Percentiles rank a stretch among this genome's conserved stretches.
phyloP scores from a whole-genome alignment of 2,797 vertebrate genomes.

The Falco berigora region DNA sequence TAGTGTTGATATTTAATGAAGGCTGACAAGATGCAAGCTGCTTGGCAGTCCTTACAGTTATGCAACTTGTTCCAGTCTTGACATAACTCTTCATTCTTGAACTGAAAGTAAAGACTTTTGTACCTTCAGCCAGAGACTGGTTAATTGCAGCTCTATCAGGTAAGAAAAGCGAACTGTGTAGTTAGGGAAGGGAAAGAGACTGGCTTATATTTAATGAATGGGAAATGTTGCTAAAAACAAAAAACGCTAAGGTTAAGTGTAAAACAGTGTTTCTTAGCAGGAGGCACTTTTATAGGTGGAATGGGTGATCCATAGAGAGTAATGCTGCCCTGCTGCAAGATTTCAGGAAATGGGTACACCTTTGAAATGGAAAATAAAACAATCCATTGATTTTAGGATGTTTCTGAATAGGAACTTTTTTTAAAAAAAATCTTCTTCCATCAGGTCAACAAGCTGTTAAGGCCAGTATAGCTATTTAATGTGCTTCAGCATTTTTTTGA shows the following conservation, averaged over 20 bases:
- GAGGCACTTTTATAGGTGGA: not conserved
- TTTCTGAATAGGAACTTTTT: not conserved
- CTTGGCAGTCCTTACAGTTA: not conserved
- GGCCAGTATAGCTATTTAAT: not conserved
- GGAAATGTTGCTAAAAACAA: not conserved
- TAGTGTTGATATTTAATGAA: not conserved
- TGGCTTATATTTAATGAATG: not conserved
- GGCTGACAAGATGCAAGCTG: not conserved
- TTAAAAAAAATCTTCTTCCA: not conserved
- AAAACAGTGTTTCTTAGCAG: not conserved
- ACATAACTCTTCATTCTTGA: not conserved
- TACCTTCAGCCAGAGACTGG: not conserved
- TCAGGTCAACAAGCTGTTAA: not conserved
- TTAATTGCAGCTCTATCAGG: not conserved
- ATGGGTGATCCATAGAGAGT: not conserved
- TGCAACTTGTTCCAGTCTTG: not conserved
- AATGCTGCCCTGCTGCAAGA: not conserved
- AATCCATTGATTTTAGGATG: not conserved
- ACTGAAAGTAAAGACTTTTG: not conserved
- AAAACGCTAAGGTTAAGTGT: not conserved
- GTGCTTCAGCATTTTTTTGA: not conserved
- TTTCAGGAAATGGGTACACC: not conserved
- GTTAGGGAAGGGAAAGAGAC: not conserved
- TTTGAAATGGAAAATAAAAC: not conserved
- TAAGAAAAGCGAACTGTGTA: not conserved